A percentile compares a stretch with the other conserved stretches of the same genome.
Evolutionary conservation across 2,797 vertebrate genomes (phyloP).

Genomic region (Amazonetta brasiliensis): DNA sequence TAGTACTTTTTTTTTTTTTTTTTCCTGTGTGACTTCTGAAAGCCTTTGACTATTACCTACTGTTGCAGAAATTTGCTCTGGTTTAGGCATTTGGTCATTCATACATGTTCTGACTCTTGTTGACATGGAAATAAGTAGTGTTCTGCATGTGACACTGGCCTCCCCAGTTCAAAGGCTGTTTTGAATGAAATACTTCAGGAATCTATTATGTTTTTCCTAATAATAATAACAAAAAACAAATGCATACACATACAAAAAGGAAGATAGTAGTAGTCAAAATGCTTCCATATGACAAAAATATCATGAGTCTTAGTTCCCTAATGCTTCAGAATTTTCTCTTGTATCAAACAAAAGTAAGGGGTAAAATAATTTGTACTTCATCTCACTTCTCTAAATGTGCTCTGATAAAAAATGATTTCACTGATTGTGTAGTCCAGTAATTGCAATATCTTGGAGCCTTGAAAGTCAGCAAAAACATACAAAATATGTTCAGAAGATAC

Average conservation of each 20-base stretch:
- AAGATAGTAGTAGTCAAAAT: background rate
- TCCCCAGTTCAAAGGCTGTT: background rate
- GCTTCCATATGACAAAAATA: background rate
- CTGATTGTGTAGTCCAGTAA: rapidly evolving
- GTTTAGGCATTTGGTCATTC: background rate
- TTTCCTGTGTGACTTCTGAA: background rate
- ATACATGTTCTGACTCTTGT: rapidly evolving
- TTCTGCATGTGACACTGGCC: background rate
- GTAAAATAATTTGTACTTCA: background rate
- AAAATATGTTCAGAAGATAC: background rate
- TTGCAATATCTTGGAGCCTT: background rate
- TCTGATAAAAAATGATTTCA: background rate
- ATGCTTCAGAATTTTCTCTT: background rate
- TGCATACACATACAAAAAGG: background rate
- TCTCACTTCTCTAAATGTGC: background rate
- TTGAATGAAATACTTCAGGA: background rate
- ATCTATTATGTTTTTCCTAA: background rate
- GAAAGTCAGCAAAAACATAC: background rate
- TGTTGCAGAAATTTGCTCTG: background rate
- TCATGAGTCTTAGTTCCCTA: background rate
- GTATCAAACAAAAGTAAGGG: background rate
- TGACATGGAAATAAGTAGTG: background rate
- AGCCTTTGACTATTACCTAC: background rate
- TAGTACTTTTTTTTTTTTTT: background rate
- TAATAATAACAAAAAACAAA: background rate